A percentile compares a stretch with the other conserved stretches of the same genome.
Conservation (phyloP, 2,797 vertebrate species). For the Eulemur albifrons region DNA sequence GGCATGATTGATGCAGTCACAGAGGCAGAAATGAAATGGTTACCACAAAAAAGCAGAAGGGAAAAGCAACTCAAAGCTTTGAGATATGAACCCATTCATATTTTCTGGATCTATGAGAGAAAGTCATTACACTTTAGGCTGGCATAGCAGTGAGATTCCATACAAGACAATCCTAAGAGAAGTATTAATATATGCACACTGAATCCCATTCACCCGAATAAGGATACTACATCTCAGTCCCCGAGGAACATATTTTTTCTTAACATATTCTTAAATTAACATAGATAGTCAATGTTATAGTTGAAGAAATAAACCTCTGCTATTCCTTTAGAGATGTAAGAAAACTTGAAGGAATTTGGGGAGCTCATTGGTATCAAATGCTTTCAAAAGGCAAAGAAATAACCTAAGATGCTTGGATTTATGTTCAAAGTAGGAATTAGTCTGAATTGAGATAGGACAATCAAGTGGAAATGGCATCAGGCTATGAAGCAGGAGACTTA, state of each 20-base stretch:
- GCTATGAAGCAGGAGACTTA: not conserved
- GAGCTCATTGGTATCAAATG: not conserved
- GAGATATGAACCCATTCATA: not conserved
- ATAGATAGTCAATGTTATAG: not conserved
- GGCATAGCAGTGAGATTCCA: not conserved
- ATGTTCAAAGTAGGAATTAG: not conserved
- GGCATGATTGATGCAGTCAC: not conserved
- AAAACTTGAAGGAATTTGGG: not conserved
- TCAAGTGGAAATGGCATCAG: not conserved
- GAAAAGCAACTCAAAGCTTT: not conserved
- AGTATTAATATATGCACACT: not conserved
- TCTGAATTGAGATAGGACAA: not conserved
- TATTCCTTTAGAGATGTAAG: not conserved
- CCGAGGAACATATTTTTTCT: not conserved
- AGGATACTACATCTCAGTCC: not conserved
- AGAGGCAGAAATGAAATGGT: not conserved
- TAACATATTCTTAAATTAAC: not conserved
- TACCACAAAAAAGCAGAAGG: not conserved
- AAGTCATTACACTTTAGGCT: not conserved
- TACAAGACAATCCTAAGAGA: not conserved
- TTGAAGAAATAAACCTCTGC: not conserved
- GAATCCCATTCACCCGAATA: not conserved
- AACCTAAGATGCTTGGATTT: not conserved
- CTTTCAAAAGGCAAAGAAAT: not conserved
- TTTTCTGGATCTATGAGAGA: not conserved